Evolutionary conservation across 2,113 vertebrate genomes (phyloP).

Genomic region (Corythornis madagascariensis): DNA sequence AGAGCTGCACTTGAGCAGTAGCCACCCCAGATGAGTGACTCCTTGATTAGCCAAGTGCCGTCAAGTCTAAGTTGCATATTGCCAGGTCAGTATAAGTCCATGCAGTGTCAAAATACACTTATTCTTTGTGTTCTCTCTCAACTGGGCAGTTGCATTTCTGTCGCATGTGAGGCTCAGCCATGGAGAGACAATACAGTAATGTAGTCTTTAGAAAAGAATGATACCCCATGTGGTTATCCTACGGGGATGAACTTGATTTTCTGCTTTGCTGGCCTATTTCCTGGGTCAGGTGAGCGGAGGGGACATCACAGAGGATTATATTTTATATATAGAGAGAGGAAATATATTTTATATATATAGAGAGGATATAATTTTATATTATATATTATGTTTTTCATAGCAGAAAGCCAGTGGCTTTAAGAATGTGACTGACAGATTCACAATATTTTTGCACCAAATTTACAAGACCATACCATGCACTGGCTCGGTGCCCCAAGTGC

Average conservation of each 20-base stretch:
- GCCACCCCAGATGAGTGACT: neutral
- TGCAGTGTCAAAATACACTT: neutral
- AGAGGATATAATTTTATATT: no score
- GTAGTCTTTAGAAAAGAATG: neutral
- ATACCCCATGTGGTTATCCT: neutral
- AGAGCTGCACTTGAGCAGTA: neutral
- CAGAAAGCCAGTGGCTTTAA: neutral
- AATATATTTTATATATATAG: no score
- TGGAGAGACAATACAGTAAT: neutral
- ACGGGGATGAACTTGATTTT: neutral
- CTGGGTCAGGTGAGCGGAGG: neutral
- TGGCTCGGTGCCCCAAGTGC: neutral
- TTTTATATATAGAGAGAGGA: no score
- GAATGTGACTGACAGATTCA: neutral
- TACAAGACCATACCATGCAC: neutral
- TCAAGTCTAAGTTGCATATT: neutral
- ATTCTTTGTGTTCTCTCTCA: neutral
- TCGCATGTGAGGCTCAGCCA: neutral
- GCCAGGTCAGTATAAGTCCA: neutral
- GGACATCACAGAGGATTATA: neutral
- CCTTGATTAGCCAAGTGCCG: neutral
- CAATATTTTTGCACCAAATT: neutral
- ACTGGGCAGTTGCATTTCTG: neutral
- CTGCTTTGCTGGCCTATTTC: constrained; percentile 7
- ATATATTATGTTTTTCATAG: neutral